Conservation (phyloP, 2,888 invertebrate genomes). For the Anthoptus insignis region DNA sequence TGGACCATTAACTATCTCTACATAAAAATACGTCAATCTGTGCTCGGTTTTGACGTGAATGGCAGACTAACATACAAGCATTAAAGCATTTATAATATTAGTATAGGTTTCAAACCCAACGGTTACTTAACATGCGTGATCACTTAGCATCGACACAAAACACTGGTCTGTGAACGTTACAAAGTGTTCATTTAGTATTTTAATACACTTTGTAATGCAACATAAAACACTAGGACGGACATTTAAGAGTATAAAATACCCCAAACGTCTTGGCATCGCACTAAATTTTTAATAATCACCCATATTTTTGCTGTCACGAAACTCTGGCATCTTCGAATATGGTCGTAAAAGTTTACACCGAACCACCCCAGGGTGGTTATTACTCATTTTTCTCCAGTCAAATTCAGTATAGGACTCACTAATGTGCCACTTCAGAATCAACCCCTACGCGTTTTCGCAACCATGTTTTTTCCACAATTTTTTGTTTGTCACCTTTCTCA, state of each 20-base stretch:
- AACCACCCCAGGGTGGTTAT: conserved; percentile 65
- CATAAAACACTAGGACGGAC: background rate
- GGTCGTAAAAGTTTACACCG: conserved; percentile 67
- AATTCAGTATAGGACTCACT: conserved; percentile 74
- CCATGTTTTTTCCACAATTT: conserved; percentile 84
- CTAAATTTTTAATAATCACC: conserved; percentile 62
- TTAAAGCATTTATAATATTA: too few relatives aligned
- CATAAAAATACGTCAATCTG: too few relatives aligned
- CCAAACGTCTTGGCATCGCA: conserved; percentile 36
- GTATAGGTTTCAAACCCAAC: too few relatives aligned
- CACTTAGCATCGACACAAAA: too few relatives aligned
- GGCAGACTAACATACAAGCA: too few relatives aligned
- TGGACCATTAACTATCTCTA: too few relatives aligned
- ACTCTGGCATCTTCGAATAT: conserved; percentile 67
- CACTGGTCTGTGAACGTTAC: too few relatives aligned
- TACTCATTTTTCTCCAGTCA: conserved; percentile 82
- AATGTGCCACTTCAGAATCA: conserved; percentile 81
- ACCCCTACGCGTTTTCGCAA: conserved; percentile 82
- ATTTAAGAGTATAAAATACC: conserved; percentile 13
- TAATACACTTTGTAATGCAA: background rate
- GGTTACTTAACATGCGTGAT: too few relatives aligned
- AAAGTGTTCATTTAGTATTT: too few relatives aligned
- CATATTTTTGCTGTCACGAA: conserved; percentile 58
- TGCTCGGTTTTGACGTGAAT: too few relatives aligned
- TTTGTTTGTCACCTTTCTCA: conserved; percentile 72